These are phyloP conservation scores for Dolomedes plantarius DNA, from an alignment of 2,888 invertebrate species.

Conservation along the genomic window DNA sequence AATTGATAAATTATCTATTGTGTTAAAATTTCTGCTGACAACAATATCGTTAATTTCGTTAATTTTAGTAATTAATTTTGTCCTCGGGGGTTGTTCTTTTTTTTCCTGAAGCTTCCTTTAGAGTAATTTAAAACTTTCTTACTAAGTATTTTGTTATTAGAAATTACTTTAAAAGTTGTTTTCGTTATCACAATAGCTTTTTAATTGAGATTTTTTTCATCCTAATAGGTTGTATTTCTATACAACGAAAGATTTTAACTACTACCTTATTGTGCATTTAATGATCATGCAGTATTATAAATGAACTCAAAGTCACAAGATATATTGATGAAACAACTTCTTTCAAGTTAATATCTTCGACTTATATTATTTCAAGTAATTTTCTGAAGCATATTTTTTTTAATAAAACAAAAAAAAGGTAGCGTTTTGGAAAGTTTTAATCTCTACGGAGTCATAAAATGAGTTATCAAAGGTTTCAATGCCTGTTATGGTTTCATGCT, in stretches of 20 bases:
- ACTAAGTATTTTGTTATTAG: background rate
- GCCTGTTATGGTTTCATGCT: too few relatives aligned
- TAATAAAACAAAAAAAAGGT: too few relatives aligned
- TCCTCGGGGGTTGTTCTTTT: background rate
- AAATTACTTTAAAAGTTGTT: background rate
- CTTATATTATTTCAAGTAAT: too few relatives aligned
- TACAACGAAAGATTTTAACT: background rate
- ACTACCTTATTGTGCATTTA: background rate
- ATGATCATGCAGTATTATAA: too few relatives aligned
- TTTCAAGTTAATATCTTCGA: too few relatives aligned
- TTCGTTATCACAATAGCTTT: background rate
- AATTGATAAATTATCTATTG: background rate
- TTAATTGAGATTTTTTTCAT: background rate
- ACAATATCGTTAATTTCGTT: background rate
- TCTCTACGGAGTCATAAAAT: too few relatives aligned
- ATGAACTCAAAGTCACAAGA: too few relatives aligned
- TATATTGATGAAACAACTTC: too few relatives aligned
- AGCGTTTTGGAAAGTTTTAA: too few relatives aligned
- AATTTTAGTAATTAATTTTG: conserved; percentile 1
- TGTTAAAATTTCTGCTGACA: background rate
- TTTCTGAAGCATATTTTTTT: too few relatives aligned
- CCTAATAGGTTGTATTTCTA: background rate
- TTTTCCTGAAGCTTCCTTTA: background rate
- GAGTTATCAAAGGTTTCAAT: too few relatives aligned
- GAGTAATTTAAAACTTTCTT: conserved; percentile 4